Conservation (phyloP, 2,113 vertebrate species). For the Hippocampus zosterae region DNA sequence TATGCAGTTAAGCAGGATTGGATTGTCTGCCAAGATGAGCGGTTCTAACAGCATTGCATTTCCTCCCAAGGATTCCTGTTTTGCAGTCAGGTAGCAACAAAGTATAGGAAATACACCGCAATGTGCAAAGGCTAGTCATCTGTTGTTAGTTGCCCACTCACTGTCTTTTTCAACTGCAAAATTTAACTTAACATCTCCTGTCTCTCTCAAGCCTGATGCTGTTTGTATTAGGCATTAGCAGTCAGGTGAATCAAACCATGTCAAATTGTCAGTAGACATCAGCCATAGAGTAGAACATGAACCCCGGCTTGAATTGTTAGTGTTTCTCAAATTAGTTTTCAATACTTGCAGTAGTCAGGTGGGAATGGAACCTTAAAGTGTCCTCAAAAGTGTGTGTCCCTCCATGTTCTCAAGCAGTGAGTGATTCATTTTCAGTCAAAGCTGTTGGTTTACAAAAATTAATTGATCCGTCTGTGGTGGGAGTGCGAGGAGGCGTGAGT, state of each 20-base stretch:
- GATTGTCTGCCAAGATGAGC: constrained; percentile 11
- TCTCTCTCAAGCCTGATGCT: background rate
- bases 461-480: constrained; percentile 39
- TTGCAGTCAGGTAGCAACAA: background rate
- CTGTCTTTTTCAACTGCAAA: background rate
- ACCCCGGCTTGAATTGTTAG: background rate
- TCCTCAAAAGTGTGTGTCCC: constrained; percentile 12
- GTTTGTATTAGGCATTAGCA: background rate
- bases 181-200: background rate
- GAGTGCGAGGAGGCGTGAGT: background rate
- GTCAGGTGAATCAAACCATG: background rate
- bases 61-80: background rate
- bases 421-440: constrained; percentile 44
- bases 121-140: background rate
- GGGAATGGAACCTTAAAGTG: constrained; percentile 24
- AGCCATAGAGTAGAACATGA: background rate
- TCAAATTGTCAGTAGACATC: background rate
- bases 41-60: constrained; percentile 11
- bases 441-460: constrained; percentile 41
- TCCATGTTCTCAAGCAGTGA: constrained; percentile 20
- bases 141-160: background rate
- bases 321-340: background rate
- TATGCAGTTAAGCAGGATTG: constrained; percentile 8
- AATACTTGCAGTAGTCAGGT: constrained; percentile 1
- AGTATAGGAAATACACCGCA: background rate